Percentiles rank a stretch among this genome's conserved stretches.
These are phyloP conservation scores for Solenopsis invicta DNA, from an alignment of 1,140 invertebrate species.

Conservation along the genomic window DNA sequence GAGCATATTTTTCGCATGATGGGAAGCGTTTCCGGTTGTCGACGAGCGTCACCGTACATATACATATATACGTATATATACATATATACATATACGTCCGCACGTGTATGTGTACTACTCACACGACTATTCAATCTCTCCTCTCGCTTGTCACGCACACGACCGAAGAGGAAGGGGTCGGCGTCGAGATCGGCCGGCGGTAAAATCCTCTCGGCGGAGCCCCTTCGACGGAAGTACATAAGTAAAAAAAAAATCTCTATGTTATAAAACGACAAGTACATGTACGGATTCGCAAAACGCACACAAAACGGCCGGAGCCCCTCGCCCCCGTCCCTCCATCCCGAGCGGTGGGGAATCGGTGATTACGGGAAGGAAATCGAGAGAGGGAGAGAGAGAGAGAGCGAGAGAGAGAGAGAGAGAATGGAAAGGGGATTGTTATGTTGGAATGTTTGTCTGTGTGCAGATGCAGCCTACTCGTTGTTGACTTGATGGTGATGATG, in stretches of 20 bases:
- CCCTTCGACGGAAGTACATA: constrained; percentile 52
- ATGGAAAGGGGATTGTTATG: constrained; percentile 85
- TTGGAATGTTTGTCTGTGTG: constrained; percentile 88
- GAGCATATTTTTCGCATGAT: constrained; percentile 40
- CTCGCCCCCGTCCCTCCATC: constrained; percentile 10
- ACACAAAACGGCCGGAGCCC: constrained; percentile 66
- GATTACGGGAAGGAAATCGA: constrained; percentile 68
- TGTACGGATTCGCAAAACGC: constrained; percentile 66
- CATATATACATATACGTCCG: constrained; percentile 66
- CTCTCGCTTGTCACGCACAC: constrained; percentile 68
- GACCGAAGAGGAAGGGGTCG: constrained; percentile 64
- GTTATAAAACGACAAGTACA: constrained; percentile 49
- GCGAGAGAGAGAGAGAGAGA: constrained; percentile 67
- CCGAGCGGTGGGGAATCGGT: constrained; percentile 59
- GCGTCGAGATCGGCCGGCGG: constrained; percentile 30
- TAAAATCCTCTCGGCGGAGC: constrained; percentile 46
- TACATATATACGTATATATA: constrained; percentile 61
- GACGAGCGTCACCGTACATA: constrained; percentile 44
- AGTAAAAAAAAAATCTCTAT: constrained; percentile 39
- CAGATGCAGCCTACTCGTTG: constrained; percentile 87
- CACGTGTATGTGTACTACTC: constrained; percentile 61
- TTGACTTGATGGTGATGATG: constrained; percentile 86
- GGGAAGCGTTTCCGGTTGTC: constrained; percentile 37
- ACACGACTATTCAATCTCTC: constrained; percentile 69
- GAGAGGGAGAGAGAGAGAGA: constrained; percentile 45